phyloP scores from a whole-genome alignment of 1,140 invertebrate species.

The Lithobius niger region DNA sequence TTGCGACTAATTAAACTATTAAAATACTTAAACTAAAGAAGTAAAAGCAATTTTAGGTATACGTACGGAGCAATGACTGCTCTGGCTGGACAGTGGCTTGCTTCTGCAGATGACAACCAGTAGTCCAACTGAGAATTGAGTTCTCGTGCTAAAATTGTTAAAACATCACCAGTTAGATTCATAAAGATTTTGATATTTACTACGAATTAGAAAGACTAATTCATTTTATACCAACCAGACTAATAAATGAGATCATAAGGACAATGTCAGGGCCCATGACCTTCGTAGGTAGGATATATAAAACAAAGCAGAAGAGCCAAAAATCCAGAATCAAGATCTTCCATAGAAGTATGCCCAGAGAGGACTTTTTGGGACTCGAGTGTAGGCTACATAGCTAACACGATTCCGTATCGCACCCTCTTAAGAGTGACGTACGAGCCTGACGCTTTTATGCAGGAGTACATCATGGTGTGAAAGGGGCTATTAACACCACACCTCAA shows the following conservation, averaged over 20 bases:
- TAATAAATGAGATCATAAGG: conserved; percentile 7
- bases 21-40: not conserved
- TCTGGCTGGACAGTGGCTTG: conserved; percentile 72
- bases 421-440: too few species aligned
- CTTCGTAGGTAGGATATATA: too few species aligned
- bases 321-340: too few species aligned
- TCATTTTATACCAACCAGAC: not conserved
- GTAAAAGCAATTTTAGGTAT: not conserved
- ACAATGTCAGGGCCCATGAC: not conserved
- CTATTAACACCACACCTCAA: too few species aligned
- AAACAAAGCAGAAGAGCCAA: too few species aligned
- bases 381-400: too few species aligned
- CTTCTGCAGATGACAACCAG: conserved; percentile 75
- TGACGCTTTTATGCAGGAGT: too few species aligned
- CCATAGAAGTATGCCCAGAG: too few species aligned
- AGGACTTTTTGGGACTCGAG: too few species aligned
- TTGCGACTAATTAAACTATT: not conserved
- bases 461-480: too few species aligned
- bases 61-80: conserved; percentile 95
- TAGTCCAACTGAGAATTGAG: conserved; percentile 69
- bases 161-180: conserved; percentile 6
- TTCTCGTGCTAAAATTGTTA: conserved; percentile 46
- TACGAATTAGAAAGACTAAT: not conserved
- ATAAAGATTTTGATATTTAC: conserved; percentile 1
- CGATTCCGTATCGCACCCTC: too few species aligned